phyloP scores from a whole-genome alignment of 1,140 invertebrate species.

The Zaprionus gabonicus region DNA sequence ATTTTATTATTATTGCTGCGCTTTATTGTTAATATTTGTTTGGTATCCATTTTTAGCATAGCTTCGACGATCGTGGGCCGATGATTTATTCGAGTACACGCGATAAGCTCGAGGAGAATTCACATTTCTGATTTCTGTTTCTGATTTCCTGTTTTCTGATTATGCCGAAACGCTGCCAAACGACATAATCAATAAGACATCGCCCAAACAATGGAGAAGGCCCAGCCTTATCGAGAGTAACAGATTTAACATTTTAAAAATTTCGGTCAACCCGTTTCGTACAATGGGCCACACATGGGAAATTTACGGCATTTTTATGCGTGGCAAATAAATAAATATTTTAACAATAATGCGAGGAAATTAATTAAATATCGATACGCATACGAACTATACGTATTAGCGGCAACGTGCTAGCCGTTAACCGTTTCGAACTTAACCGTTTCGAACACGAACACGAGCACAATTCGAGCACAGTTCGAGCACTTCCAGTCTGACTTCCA shows the following conservation, averaged over 20 bases:
- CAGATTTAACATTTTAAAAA: background rate
- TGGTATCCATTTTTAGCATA: conserved; percentile 30
- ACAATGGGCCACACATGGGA: background rate
- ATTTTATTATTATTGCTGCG: conserved; percentile 57
- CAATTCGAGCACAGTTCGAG: background rate
- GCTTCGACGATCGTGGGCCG: conserved; percentile 8
- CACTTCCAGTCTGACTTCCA: conserved; percentile 35
- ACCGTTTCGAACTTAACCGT: conserved; percentile 60
- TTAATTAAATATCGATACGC: conserved; percentile 51
- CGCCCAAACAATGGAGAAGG: conserved; percentile 1
- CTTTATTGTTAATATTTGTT: conserved; percentile 63
- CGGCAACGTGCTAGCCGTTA: conserved; percentile 37
- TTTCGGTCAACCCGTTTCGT: conserved; percentile 52
- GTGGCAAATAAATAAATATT: conserved; percentile 65
- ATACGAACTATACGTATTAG: background rate
- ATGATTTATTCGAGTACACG: conserved; percentile 20
- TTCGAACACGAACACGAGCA: conserved; percentile 17
- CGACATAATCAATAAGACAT: conserved; percentile 43
- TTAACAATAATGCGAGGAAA: conserved; percentile 40
- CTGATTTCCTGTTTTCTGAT: conserved; percentile 14
- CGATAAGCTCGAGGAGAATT: background rate
- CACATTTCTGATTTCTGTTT: conserved; percentile 6
- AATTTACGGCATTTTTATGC: conserved; percentile 73
- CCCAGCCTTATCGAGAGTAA: conserved; percentile 24
- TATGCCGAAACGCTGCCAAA: conserved; percentile 27